A percentile compares a stretch with the other conserved stretches of the same genome.
phyloP scores from a whole-genome alignment of 2,113 vertebrate genomes.

The Mus musculus region DNA sequence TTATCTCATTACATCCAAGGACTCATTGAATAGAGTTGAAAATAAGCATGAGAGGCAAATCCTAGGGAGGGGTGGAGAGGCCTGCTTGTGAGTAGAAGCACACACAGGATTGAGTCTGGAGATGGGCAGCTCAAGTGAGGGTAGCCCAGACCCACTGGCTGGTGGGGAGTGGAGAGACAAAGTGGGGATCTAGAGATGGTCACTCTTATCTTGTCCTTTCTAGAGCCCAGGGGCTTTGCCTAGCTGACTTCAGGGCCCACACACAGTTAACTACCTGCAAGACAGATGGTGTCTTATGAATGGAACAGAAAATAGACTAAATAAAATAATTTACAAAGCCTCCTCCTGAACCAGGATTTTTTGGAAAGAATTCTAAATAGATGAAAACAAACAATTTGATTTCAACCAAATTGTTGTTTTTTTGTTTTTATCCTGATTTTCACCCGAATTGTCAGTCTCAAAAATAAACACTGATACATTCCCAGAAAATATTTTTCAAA shows the following conservation, averaged over 20 bases:
- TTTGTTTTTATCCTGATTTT: slow-evolving; percentile 83
- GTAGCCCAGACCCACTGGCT: neutral
- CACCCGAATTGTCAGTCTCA: slow-evolving; percentile 84
- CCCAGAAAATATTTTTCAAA: slow-evolving; percentile 86
- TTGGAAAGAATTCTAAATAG: slow-evolving; percentile 82
- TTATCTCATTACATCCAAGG: slow-evolving; percentile 33
- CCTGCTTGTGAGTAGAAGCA: neutral
- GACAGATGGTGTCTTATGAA: slow-evolving; percentile 71
- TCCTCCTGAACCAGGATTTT: slow-evolving; percentile 77
- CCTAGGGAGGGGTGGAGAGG: neutral
- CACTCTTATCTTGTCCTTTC: neutral
- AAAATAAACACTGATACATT: slow-evolving; percentile 86
- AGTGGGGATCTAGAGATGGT: neutral
- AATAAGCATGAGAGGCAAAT: neutral
- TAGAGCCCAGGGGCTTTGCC: neutral
- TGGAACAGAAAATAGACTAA: slow-evolving; percentile 72
- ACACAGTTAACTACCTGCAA: slow-evolving; percentile 71
- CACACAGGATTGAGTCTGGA: no score
- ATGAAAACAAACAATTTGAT: slow-evolving; percentile 84
- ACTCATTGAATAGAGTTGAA: neutral
- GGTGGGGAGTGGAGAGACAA: fast-evolving
- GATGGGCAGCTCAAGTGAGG: neutral
- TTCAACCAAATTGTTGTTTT: slow-evolving; percentile 82
- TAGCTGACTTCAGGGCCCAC: neutral
- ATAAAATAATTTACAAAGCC: slow-evolving; percentile 75